A percentile compares a stretch with the other conserved stretches of the same genome.
Evolutionary conservation across 2,888 invertebrate species (phyloP).

Genomic region (Conchocele bisecta): DNA sequence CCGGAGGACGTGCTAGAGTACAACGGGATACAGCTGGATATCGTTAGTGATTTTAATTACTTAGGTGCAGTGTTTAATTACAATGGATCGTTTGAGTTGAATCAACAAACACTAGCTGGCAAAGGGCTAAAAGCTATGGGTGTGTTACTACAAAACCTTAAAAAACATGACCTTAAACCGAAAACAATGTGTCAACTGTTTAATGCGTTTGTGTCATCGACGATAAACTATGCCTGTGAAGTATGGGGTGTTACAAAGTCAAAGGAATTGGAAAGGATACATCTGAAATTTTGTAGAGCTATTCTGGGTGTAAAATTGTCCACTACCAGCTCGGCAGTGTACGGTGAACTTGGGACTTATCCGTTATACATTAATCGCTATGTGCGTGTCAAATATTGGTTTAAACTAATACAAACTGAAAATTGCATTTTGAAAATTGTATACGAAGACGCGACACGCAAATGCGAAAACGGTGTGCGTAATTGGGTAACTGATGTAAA

Average conservation of each 20-base stretch:
- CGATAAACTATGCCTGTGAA: slow-evolving; percentile 24
- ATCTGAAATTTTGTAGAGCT: slow-evolving; percentile 25
- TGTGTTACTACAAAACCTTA: slow-evolving; percentile 4
- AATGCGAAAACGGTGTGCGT: no score
- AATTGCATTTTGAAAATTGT: no score
- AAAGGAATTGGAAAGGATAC: slow-evolving; percentile 23
- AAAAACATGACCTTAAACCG: background rate
- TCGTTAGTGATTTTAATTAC: slow-evolving; percentile 23
- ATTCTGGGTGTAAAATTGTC: slow-evolving; percentile 12
- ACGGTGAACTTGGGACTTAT: slow-evolving; percentile 13
- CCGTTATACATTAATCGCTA: slow-evolving; percentile 16
- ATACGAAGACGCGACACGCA: no score
- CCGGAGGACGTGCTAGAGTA: slow-evolving; percentile 10
- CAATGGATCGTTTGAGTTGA: slow-evolving; percentile 4
- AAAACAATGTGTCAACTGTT: slow-evolving; percentile 27
- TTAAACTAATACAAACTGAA: background rate
- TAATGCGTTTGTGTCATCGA: slow-evolving; percentile 28
- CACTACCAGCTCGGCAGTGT: slow-evolving; percentile 1
- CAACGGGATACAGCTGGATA: background rate
- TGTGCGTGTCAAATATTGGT: slow-evolving; percentile 21
- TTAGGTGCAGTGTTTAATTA: slow-evolving; percentile 13
- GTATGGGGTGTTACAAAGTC: slow-evolving; percentile 8
- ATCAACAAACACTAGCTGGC: slow-evolving; percentile 5
- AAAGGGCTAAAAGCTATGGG: slow-evolving; percentile 26
- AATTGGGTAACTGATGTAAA: no score